These are phyloP conservation scores for Prunella strophiata DNA, from an alignment of 2,797 vertebrate species.

Conservation along the genomic window DNA sequence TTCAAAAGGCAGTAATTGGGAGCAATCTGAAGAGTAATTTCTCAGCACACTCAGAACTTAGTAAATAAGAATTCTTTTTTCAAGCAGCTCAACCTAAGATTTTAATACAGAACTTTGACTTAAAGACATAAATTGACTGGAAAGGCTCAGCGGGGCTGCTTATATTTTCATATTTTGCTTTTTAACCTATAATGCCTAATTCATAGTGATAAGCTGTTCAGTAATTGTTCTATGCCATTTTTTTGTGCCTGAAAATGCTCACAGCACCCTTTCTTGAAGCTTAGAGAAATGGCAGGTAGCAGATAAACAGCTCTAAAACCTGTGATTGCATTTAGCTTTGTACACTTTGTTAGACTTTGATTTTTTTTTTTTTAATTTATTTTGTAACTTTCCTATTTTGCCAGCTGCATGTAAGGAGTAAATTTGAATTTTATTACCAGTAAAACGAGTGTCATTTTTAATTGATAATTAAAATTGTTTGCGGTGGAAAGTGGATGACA, in stretches of 20 bases:
- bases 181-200: not conserved
- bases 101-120: not conserved
- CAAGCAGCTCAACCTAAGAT: not conserved
- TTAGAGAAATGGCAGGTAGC: not conserved
- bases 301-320: not conserved
- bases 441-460: not conserved
- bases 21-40: constrained; percentile 59
- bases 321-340: not conserved
- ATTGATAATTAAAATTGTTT: not conserved
- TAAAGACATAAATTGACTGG: constrained; percentile 6
- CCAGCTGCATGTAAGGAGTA: not conserved
- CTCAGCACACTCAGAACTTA: constrained; percentile 14
- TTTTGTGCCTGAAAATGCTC: not conserved
- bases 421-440: not conserved
- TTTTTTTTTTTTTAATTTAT: not conserved
- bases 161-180: constrained; percentile 41
- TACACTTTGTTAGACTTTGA: not conserved
- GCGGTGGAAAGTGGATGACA: not conserved
- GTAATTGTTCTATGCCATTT: not conserved
- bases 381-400: not conserved
- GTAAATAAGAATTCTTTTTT: constrained; percentile 25
- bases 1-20: constrained; percentile 56
- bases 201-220: not conserved
- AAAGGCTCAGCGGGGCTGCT: constrained; percentile 10
- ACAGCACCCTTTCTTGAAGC: not conserved